These are phyloP conservation scores for Drosophila differens DNA, from an alignment of 2,888 invertebrate species.

Conservation along the genomic window DNA sequence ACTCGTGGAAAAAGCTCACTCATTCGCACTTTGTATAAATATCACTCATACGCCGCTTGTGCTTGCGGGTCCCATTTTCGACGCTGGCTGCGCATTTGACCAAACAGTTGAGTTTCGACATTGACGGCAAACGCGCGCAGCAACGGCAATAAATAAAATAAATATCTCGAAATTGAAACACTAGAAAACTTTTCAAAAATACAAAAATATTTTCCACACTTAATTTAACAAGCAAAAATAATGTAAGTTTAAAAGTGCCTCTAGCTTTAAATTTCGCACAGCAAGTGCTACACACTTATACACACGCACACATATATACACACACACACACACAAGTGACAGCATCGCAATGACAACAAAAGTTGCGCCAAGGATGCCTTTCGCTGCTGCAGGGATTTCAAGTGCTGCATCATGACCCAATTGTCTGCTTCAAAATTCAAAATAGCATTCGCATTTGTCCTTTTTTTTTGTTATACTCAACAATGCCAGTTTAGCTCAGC, in stretches of 20 bases:
- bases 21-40: conserved; percentile 38
- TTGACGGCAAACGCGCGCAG: conserved; percentile 70
- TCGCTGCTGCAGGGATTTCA: conserved; percentile 25
- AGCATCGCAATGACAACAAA: conserved; percentile 13
- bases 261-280: background rate
- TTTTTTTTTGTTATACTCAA: conserved; percentile 12
- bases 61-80: conserved; percentile 53
- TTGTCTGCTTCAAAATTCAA: conserved; percentile 21
- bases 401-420: conserved; percentile 52
- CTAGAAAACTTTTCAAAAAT: conserved; percentile 10
- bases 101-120: conserved; percentile 78
- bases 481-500: conserved; percentile 18
- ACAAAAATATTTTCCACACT: background rate
- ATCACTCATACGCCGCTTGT: conserved; percentile 78
- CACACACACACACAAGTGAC: conserved; percentile 11
- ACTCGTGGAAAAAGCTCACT: conserved; percentile 60
- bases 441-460: conserved; percentile 1
- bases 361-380: conserved; percentile 6
- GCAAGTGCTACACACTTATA: background rate
- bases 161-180: conserved; percentile 17
- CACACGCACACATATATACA: background rate
- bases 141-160: conserved; percentile 41
- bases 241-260: conserved; percentile 36
- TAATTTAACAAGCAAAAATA: conserved; percentile 6
- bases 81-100: conserved; percentile 66